phyloP scores from a whole-genome alignment of 2,113 vertebrate genomes.

The Nycticebus coucang region DNA sequence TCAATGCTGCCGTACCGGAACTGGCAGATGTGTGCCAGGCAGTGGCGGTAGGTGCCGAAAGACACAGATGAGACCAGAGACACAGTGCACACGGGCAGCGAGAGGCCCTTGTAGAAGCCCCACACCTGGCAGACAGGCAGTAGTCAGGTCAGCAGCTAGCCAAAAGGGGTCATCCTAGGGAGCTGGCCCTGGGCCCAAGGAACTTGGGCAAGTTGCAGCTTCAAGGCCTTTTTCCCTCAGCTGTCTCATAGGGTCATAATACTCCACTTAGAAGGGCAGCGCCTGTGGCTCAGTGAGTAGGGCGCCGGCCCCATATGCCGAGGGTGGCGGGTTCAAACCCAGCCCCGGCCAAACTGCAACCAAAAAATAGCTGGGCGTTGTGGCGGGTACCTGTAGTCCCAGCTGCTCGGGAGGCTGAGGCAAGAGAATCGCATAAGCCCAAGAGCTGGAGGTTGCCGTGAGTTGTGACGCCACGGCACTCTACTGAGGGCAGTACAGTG shows the following conservation, averaged over 20 bases:
- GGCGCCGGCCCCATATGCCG: too few species aligned
- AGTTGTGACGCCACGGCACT: too few species aligned
- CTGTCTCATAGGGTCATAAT: neutral
- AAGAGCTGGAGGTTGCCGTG: too few species aligned
- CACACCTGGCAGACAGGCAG: conserved; percentile 73
- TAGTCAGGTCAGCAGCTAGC: neutral
- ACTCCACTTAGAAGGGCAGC: rapidly evolving
- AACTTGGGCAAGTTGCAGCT: neutral
- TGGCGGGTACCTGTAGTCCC: too few species aligned
- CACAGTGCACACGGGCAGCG: conserved; percentile 85
- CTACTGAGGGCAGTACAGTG: too few species aligned
- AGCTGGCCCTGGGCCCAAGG: too few species aligned
- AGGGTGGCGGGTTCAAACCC: too few species aligned
- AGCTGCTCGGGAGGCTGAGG: too few species aligned
- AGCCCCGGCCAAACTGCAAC: too few species aligned
- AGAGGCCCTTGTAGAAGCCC: conserved; percentile 91
- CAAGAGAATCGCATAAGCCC: too few species aligned
- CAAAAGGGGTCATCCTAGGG: neutral
- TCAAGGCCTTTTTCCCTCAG: neutral
- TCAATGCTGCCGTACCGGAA: conserved; percentile 82
- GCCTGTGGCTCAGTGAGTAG: too few species aligned
- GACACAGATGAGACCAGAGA: conserved; percentile 88
- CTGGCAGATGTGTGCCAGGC: conserved; percentile 83
- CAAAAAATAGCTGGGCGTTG: too few species aligned
- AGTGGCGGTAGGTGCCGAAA: conserved; percentile 89